Percentiles rank a stretch among this genome's conserved stretches.
phyloP scores from a whole-genome alignment of 2,113 vertebrate species.

The Thermophis baileyi region DNA sequence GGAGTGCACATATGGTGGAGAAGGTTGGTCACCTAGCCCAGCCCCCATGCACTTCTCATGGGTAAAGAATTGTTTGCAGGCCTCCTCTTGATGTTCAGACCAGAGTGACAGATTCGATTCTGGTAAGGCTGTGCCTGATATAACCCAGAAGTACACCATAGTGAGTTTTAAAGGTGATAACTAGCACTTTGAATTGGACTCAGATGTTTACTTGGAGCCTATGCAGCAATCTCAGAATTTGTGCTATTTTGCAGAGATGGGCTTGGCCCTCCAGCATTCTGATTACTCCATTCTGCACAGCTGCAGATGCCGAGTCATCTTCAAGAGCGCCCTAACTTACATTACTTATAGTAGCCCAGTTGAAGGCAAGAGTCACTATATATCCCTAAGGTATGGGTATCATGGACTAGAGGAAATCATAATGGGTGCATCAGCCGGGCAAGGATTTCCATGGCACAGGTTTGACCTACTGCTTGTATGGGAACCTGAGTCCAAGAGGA shows the following conservation, averaged over 20 bases:
- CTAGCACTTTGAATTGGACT: neutral
- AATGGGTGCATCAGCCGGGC: neutral
- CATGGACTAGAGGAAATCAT: neutral
- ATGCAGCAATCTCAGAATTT: neutral
- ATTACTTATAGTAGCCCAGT: neutral
- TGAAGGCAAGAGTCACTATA: neutral
- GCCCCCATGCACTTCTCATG: neutral
- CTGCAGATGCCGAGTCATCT: neutral
- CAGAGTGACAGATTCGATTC: neutral
- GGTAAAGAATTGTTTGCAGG: neutral
- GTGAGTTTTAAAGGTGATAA: neutral
- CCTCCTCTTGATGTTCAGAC: neutral
- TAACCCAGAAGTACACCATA: neutral
- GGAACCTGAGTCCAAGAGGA: neutral
- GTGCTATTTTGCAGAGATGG: neutral
- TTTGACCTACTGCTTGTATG: neutral
- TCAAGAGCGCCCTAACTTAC: neutral
- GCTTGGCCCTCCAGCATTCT: neutral
- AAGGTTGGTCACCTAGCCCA: neutral
- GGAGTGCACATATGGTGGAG: neutral
- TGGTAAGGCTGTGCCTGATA: neutral
- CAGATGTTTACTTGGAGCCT: neutral
- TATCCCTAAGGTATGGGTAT: neutral
- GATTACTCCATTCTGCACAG: neutral
- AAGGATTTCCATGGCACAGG: neutral